These are phyloP conservation scores for Erpornis zantholeuca DNA, from an alignment of 2,113 vertebrate species.

Conservation along the genomic window DNA sequence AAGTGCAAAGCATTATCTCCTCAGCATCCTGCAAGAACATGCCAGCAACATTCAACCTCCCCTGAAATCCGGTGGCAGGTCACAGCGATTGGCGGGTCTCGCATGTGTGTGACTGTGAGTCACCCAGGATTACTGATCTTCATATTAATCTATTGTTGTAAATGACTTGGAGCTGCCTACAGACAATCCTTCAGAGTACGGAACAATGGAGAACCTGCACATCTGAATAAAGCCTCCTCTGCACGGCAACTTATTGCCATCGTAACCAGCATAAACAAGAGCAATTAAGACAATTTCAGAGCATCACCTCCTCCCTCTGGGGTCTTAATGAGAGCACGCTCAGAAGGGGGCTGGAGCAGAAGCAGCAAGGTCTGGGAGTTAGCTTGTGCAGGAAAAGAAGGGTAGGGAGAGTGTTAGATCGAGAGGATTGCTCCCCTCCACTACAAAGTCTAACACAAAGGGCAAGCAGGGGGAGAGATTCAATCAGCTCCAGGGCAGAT, in stretches of 20 bases:
- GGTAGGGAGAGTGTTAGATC: neutral
- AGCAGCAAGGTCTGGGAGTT: slow-evolving; percentile 12
- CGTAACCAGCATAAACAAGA: slow-evolving; percentile 67
- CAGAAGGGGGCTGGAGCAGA: slow-evolving; percentile 38
- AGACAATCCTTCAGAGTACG: slow-evolving; percentile 41
- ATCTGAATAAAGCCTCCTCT: slow-evolving; percentile 59
- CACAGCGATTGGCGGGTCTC: slow-evolving; percentile 48
- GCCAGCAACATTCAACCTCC: neutral
- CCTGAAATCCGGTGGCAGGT: slow-evolving; percentile 28
- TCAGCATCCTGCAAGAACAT: slow-evolving; percentile 4
- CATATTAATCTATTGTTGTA: slow-evolving; percentile 65
- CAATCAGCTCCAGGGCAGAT: neutral
- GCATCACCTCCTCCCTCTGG: slow-evolving; percentile 66
- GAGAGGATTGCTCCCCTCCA: neutral
- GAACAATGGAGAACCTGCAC: slow-evolving; percentile 62
- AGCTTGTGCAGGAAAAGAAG: neutral
- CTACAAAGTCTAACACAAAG: neutral
- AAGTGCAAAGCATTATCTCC: neutral
- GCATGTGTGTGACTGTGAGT: slow-evolving; percentile 64
- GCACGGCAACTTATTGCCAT: slow-evolving; percentile 63
- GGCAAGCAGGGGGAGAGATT: neutral
- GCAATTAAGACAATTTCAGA: slow-evolving; percentile 68
- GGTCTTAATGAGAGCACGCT: slow-evolving; percentile 60
- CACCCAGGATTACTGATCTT: slow-evolving; percentile 60
- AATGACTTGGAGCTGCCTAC: slow-evolving; percentile 71